Conservation (phyloP, 1,140 invertebrate species). For the Meteorus sp. region DNA sequence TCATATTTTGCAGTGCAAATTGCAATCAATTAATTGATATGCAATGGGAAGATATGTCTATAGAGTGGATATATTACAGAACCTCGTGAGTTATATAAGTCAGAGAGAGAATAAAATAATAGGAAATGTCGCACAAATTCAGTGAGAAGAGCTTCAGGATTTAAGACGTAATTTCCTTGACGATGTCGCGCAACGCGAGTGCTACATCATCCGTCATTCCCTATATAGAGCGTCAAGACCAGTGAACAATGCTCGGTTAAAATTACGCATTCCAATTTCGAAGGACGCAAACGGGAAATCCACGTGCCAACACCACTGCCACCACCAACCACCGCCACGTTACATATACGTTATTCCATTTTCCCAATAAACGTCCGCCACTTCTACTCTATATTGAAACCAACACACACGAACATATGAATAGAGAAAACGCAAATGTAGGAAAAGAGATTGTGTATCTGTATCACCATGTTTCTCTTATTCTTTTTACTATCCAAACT, state of each 20-base stretch:
- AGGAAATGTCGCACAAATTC: neutral
- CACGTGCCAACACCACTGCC: too few species aligned
- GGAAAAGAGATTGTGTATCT: neutral
- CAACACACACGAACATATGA: neutral
- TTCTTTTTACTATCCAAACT: too few species aligned
- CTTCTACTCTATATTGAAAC: neutral
- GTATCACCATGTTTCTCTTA: neutral
- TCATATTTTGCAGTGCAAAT: too few species aligned
- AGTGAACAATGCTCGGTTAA: constrained; percentile 19
- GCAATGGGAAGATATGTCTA: too few species aligned
- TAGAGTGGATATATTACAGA: too few species aligned
- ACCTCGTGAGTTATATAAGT: too few species aligned
- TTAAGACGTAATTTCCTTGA: constrained; percentile 25
- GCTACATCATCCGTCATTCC: constrained; percentile 23
- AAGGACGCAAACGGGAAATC: constrained; percentile 11
- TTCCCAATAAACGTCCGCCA: constrained; percentile 22
- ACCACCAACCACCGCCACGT: too few species aligned
- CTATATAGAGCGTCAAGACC: too few species aligned
- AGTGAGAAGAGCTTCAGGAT: neutral
- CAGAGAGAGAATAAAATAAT: neutral
- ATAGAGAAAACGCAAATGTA: neutral
- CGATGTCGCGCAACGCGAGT: constrained; percentile 12
- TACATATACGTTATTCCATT: constrained; percentile 13
- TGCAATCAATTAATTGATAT: too few species aligned
- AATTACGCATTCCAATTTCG: constrained; percentile 32